Evolutionary conservation across 2,888 invertebrate genomes (phyloP), one percentile per base, ranked within the genome.

Genomic region (Eupsilia transversa): DNA sequence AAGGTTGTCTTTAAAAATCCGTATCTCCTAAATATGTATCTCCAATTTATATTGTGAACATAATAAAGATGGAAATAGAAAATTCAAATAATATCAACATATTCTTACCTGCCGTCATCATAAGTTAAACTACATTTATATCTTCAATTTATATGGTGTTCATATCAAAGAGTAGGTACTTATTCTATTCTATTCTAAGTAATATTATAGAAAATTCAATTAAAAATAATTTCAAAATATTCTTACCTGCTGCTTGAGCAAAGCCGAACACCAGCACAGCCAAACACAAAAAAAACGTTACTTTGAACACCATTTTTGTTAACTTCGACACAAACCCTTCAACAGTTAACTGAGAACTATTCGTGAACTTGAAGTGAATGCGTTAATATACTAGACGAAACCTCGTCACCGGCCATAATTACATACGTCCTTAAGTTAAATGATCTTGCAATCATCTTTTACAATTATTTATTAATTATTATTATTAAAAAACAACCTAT

Each of bases 311-410:
- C 84, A 84, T 43, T 5, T 17, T 43, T 84, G 6, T 54, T 74
- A 6, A 64, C n/a, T 74, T 33, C 12, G 30, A 43, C 23, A 72
- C 74, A 69, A 63, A 41, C 69, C n/a, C n/a, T 72, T 23, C 61
- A 35, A 63, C 27, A 30, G 69, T 27, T n/a, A 14, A 33, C 35
- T 20, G 3, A 3, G 27, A 30, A 82, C 84, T 82, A 76, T 49
- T 33, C 65, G 2, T 84, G 65, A 75, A 69, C 72, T 72, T 66
- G 80, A 72, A 66, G 23, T 46, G 35, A 52, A 20, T 54, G 67
- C 61, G 69, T 66, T 82, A 82, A 82, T 82, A 82, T 82, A 82
- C 84, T 46, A 65, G 30, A n/a, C 49, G 20, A 66, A 46, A 63
- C 70, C 30, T 41, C 68, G 49, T 33, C 81, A 20, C n/a, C 27